phyloP scores from a whole-genome alignment of 2,113 vertebrate genomes.

The Alaudala cheleensis region DNA sequence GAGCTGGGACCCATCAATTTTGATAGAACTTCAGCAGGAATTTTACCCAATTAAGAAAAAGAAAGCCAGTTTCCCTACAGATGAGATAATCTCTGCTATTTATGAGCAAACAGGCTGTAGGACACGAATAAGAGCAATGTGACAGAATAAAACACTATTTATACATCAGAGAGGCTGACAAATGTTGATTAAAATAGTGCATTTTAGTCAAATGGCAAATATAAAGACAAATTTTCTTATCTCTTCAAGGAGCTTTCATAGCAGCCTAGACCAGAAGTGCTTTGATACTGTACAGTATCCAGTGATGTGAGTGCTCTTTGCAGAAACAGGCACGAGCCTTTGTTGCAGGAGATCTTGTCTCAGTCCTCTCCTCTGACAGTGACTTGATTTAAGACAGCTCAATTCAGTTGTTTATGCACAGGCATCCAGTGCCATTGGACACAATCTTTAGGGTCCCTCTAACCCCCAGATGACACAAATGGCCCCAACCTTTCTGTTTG shows the following conservation, averaged over 20 bases:
- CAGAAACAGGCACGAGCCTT: not conserved
- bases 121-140: not conserved
- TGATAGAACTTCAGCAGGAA: not conserved
- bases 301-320: not conserved
- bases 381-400: not conserved
- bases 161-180: not conserved
- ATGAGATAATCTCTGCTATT: not conserved
- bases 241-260: not conserved
- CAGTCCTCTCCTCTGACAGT: not conserved
- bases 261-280: not conserved
- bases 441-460: not conserved
- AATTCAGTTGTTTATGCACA: not conserved
- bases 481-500: not conserved
- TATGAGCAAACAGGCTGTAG: not conserved
- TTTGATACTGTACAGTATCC: not conserved
- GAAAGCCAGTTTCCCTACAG: not conserved
- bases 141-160: not conserved
- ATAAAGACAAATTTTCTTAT: constrained; percentile 16
- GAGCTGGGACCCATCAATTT: not conserved
- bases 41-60: not conserved
- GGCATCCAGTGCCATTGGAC: not conserved
- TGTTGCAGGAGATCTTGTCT: not conserved
- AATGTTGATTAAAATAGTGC: constrained; percentile 22
- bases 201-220: constrained; percentile 30
- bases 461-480: not conserved